Base-by-base conservation (phyloP, 2,797 vertebrate species). In the Thaleichthys pacificus region DNA sequence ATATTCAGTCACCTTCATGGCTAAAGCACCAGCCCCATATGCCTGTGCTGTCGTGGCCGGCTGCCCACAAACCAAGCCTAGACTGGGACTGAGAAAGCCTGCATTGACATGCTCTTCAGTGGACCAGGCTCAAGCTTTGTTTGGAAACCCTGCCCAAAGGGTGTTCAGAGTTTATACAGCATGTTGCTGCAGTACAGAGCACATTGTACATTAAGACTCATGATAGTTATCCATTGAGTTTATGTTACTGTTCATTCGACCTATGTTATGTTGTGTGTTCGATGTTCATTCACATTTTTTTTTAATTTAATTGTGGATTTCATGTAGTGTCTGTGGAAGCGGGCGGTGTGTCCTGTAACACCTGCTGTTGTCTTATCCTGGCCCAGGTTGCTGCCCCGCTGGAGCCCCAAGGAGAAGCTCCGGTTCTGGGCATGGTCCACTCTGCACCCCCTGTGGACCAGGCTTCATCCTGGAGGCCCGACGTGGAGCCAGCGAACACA, bases 401-500 rank as follows among this genome's bases (percentile, higher is more conserved):
- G 60, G 77, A 71, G 64, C 75, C 62, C 72, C 74, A 85, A 21
- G 86, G 80, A 78, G 88, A 90, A 32, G 63, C 75, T 75, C 84
- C 82, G 26, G 78, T 77, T 54, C 73, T 85, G 77, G 66, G 83
- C 70, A 63, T 62, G 0, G 71, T 73, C 69, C 89, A 84, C 21
- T 69, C 77, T 32, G 77, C 79, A 49, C 60, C 83, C n/a, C 70
- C 86, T 61, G 69, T 76, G 71, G 73, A 83, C 73, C 89, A 86
- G 62, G 75, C 81, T 73, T 66, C 80, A 61, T 73, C 80, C 62
- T 88, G 87, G 84, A 83, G 82, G 79, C 80, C 66, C 0, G 72
- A 82, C 77, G 57, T 77, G 30, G 86, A 93, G 61, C 32, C 72
- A 70, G 87, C 86, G 88, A 58, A 69, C 79, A 47, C 82, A 58